Base-by-base conservation (phyloP, 2,797 vertebrate species). In the Anguilla anguilla region DNA sequence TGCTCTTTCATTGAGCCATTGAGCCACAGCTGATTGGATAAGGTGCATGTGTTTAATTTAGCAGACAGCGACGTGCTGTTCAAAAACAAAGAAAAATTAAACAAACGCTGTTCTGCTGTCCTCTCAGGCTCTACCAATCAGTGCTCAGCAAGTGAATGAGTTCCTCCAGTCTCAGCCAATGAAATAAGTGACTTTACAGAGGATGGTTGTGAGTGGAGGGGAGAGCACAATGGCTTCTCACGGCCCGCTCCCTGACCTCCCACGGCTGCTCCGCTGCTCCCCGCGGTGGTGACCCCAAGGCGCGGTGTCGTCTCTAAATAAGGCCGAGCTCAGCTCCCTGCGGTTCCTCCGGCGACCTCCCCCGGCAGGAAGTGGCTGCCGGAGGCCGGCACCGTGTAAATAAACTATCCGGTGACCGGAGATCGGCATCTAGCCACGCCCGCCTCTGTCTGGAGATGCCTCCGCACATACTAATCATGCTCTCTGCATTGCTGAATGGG, bases 401-500 rank as follows among this genome's bases (percentile, higher is more conserved):
- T 90, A 93, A 91, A 90, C 88, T 82, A 87, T 84, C 79, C 72
- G 83, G 49, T 92, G 88, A 89, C 88, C 84, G 90, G 35, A 51
- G 85, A 77, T 74, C 87, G 88, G 89, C 87, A 72, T 69, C 43
- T 82, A 86, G 88, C 91, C 92, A 89, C 91, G 91, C 89, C 91
- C 90, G 84, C 89, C 88, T 90, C 86, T 72, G 84, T 19, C 85
- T 55, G 85, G 74, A 90, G 89, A 77, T 51, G 28, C 59, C 84
- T 83, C 84, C 43, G n/a, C 6, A 64, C 82, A 9, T 88, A 61
- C 46, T 49, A 84, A 53, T 86, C 46, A 64, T 3, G 22, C 90
- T 91, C 87, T 91, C 91, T 89, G 51, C 19, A 25, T 13, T 69
- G 64, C 64, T 92, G 90, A 94, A 92, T 91, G 83, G 85, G 57